Base-by-base conservation (phyloP, 2,797 vertebrate genomes). In the Hapalemur alaotrensis region DNA sequence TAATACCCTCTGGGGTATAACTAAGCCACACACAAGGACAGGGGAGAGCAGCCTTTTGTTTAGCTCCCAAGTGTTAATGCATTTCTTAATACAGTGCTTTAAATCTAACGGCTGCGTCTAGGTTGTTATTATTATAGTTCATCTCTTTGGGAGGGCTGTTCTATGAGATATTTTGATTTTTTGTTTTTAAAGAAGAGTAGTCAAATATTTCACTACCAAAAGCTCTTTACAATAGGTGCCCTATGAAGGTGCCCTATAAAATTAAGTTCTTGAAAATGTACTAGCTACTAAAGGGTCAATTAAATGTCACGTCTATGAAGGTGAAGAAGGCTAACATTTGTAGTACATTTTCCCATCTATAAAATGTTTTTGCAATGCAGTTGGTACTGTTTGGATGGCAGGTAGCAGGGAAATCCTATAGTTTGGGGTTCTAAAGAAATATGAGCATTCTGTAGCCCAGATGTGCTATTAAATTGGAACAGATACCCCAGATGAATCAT, bases 361-460 rank as follows among this genome's bases (percentile, higher is more conserved):
- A 38, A 52, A 61, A 20, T 2, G 4, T 12, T 69, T 63, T 25
- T 14, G 12, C 22, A 1, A 20, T 4, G 13, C 5, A 9, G 0
- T 1, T 2, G 13, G 28, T 52, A 7, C 10, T 14, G 35, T 18
- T 2, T 1, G 43, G 13, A 7, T 0, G 3, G 41, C 2, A 0
- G 0, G 14, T 43, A 46, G 4, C 7, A 67, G 17, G 35, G 59
- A 22, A 25, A 13, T 2, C 22, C 86, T 28, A 14, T 18, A 28
- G 35, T 30, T 5, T 14, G 22, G 81, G 46, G 41, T 32, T 63
- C 61, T 32, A 32, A 35, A 65, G 22, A 76, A 46, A 5, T 1
- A 1, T 0, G 48, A 48, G 7, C 5, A 1, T 7, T 48, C 41
- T 54, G 48, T 11, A 46, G 59, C 32, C 75, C 63, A 28, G 7